Conservation (phyloP, 2,113 vertebrate species). For the Cynoglossus semilaevis region DNA sequence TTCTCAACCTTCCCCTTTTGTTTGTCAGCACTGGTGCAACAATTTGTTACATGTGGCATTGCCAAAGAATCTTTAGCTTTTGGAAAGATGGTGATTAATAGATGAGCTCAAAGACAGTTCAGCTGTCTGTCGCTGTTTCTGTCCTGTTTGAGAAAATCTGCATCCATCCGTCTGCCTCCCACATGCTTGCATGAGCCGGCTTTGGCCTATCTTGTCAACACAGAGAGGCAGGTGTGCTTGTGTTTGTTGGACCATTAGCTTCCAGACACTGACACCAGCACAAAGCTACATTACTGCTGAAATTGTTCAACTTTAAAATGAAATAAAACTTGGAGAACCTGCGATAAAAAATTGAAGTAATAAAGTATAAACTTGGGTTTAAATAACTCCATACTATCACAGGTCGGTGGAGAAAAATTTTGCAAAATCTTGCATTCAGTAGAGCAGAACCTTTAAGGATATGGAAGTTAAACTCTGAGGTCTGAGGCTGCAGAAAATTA, state of each 20-base stretch:
- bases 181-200: conserved; percentile 13
- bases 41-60: conserved; percentile 54
- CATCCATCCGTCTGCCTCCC: conserved; percentile 34
- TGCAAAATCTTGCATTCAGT: conserved; percentile 22
- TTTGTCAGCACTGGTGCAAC: conserved; percentile 50
- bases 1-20: conserved; percentile 39
- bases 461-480: conserved; percentile 25
- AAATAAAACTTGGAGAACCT: too few relatives aligned
- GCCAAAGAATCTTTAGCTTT: conserved; percentile 46
- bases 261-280: not conserved
- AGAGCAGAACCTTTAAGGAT: conserved; percentile 36
- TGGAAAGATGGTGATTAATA: conserved; percentile 62
- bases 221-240: conserved; percentile 36
- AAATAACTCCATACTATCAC: too few relatives aligned
- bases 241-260: conserved; percentile 11
- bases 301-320: not conserved
- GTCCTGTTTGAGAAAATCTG: conserved; percentile 41
- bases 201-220: conserved; percentile 45
- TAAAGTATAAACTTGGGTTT: too few relatives aligned
- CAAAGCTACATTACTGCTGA: too few relatives aligned
- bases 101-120: conserved; percentile 57
- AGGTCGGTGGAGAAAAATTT: too few relatives aligned
- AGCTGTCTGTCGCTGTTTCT: conserved; percentile 40
- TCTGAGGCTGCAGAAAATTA: conserved; percentile 17
- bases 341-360: too few relatives aligned